A percentile compares a stretch with the other conserved stretches of the same genome.
phyloP scores from a whole-genome alignment of 2,797 vertebrate genomes.

The Clarias platycephalus region DNA sequence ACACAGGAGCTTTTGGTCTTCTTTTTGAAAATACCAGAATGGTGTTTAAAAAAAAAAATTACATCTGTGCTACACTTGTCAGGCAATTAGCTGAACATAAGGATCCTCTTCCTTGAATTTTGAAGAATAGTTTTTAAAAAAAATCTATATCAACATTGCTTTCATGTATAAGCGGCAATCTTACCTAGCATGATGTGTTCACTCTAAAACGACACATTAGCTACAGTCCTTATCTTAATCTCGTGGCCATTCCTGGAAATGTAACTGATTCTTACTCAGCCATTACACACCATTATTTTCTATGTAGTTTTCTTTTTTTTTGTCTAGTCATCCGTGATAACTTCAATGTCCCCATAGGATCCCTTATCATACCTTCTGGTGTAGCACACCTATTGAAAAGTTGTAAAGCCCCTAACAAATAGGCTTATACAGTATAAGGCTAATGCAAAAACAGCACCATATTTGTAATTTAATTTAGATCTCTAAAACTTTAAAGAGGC shows the following conservation, averaged over 20 bases:
- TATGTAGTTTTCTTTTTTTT: not conserved
- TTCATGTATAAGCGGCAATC: not conserved
- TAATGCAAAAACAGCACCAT: not conserved
- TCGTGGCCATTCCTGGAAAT: not conserved
- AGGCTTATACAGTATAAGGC: not conserved
- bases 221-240: not conserved
- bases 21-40: not conserved
- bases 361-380: too few species aligned
- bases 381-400: not conserved
- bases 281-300: not conserved
- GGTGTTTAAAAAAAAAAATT: not conserved
- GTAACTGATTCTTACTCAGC: not conserved
- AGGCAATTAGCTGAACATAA: not conserved
- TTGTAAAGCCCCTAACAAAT: not conserved
- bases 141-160: not conserved
- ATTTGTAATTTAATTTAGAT: not conserved
- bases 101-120: not conserved
- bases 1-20: slow-evolving; percentile 5
- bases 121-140: not conserved
- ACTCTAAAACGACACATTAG: not conserved
- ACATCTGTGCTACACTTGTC: not conserved
- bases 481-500: not conserved
- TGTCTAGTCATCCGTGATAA: not conserved
- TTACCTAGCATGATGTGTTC: not conserved
- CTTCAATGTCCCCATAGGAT: not conserved